A percentile compares a stretch with the other conserved stretches of the same genome.
Conservation (phyloP, 2,113 vertebrate species). For the Cebidichthys violaceus region DNA sequence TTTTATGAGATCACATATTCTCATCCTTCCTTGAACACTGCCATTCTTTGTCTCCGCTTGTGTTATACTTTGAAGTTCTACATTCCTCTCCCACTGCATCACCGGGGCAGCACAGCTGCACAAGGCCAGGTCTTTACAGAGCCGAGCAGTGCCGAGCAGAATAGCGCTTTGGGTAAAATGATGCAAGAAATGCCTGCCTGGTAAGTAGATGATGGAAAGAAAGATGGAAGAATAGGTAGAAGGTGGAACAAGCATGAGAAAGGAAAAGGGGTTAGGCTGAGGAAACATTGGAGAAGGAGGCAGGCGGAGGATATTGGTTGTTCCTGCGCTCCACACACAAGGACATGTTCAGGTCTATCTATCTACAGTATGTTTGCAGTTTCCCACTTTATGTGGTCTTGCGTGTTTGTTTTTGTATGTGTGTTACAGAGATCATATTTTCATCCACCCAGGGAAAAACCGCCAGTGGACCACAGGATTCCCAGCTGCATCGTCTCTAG, state of each 20-base stretch:
- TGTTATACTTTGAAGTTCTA: constrained; percentile 78
- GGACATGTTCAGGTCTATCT: not conserved
- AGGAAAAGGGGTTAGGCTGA: not conserved
- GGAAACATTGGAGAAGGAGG: not conserved
- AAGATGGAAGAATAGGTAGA: constrained; percentile 2
- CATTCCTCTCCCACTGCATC: constrained; percentile 84
- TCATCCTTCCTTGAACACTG: constrained; percentile 70
- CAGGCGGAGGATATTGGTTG: not conserved
- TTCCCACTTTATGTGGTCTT: constrained; percentile 1
- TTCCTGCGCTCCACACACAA: not conserved
- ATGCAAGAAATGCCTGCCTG: constrained; percentile 48
- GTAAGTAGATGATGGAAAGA: constrained; percentile 46
- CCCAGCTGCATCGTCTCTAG: constrained; percentile 57
- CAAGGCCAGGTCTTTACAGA: constrained; percentile 57
- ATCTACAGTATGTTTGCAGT: not conserved
- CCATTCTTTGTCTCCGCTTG: constrained; percentile 75
- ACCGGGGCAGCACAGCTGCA: constrained; percentile 78
- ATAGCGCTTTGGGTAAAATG: constrained; percentile 54
- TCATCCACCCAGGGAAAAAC: constrained; percentile 50
- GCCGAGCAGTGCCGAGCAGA: constrained; percentile 42
- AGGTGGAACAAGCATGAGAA: not conserved
- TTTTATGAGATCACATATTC: constrained; percentile 82
- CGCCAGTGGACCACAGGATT: constrained; percentile 65
- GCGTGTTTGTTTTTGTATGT: constrained; percentile 1
- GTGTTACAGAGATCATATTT: constrained; percentile 47